phyloP scores from a whole-genome alignment of 30 jellyfish, hydroid and myxozoan species.

The Chrysaora quinquecirrha region DNA sequence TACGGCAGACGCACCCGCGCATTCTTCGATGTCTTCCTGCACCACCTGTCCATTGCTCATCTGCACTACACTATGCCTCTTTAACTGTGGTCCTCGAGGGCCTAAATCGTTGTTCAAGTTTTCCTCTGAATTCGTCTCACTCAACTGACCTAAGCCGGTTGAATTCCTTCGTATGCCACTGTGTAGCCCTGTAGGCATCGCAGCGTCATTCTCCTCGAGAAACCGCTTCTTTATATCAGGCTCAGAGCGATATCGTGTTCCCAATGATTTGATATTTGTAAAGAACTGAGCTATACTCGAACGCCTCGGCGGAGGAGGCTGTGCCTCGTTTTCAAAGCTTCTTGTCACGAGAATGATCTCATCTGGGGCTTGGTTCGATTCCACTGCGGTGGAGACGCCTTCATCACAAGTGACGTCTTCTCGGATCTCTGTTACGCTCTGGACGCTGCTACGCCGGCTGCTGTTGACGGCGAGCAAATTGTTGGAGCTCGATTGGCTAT shows the following conservation, averaged over 20 bases:
- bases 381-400: slow-evolving; percentile 19
- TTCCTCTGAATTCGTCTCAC: not conserved
- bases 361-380: slow-evolving; percentile 36
- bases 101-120: not conserved
- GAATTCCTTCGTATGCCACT: slow-evolving; percentile 14
- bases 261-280: slow-evolving; percentile 27
- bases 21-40: slow-evolving; percentile 57
- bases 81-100: not conserved
- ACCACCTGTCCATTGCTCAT: slow-evolving; percentile 55
- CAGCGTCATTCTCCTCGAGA: slow-evolving; percentile 5
- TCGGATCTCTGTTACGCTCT: slow-evolving; percentile 54
- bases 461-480: slow-evolving; percentile 25
- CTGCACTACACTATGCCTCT: slow-evolving; percentile 61
- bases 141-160: slow-evolving; percentile 1
- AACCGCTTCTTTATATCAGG: not conserved
- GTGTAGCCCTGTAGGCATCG: not conserved
- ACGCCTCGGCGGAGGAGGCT: slow-evolving; percentile 41
- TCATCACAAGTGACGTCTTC: slow-evolving; percentile 53
- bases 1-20: slow-evolving; percentile 31
- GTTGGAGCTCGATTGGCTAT: not conserved
- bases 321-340: slow-evolving; percentile 58
- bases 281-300: slow-evolving; percentile 58
- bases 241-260: slow-evolving; percentile 34
- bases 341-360: slow-evolving; percentile 60
- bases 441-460: slow-evolving; percentile 59